A percentile compares a stretch with the other conserved stretches of the same genome.
These are phyloP conservation scores for Clepsis dumicolana DNA, from an alignment of 2,888 invertebrate species.

Conservation along the genomic window DNA sequence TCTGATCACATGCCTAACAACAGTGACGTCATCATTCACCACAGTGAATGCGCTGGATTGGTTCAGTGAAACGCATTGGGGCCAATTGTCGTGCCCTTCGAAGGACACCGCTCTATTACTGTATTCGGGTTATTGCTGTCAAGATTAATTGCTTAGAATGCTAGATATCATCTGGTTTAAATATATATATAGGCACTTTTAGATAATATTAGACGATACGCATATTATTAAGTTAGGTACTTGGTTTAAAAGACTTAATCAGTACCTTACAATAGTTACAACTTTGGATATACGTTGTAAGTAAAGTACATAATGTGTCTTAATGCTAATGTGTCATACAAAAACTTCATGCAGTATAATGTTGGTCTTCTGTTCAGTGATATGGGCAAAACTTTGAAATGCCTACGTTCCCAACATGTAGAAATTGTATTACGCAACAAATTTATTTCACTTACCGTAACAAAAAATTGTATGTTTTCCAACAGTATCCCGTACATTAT, in stretches of 20 bases:
- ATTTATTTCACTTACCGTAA: constrained; percentile 78
- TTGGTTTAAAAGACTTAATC: too few relatives aligned
- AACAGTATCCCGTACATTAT: constrained; percentile 88
- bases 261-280: too few relatives aligned
- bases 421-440: not conserved
- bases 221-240: too few relatives aligned
- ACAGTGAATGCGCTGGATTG: constrained; percentile 69
- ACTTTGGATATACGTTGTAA: too few relatives aligned
- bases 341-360: too few relatives aligned
- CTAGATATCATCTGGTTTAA: not conserved
- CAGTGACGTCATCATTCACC: constrained; percentile 44
- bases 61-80: constrained; percentile 71
- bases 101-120: constrained; percentile 63
- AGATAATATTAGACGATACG: too few relatives aligned
- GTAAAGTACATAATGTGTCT: too few relatives aligned
- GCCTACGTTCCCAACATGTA: too few relatives aligned
- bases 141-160: constrained; percentile 22
- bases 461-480: constrained; percentile 87
- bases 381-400: too few relatives aligned
- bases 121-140: constrained; percentile 54
- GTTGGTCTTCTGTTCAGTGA: too few relatives aligned
- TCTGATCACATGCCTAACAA: constrained; percentile 14
- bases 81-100: constrained; percentile 73
- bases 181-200: too few relatives aligned
- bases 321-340: too few relatives aligned